phyloP scores from a whole-genome alignment of 2,113 vertebrate genomes.

The Ptychochromis oligacanthus region DNA sequence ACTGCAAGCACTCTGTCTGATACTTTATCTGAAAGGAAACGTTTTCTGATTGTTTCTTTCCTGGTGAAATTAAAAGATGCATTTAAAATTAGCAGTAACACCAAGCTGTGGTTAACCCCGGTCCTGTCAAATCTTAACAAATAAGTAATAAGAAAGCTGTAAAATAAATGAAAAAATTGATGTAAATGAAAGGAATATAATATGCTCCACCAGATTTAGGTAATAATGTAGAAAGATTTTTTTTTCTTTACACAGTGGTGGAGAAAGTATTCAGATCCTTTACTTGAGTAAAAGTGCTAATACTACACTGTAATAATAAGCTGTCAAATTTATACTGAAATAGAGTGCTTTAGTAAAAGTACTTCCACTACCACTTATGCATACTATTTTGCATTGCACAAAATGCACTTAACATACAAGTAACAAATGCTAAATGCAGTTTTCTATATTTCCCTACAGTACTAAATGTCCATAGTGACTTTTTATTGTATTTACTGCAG shows the following conservation, averaged over 20 bases:
- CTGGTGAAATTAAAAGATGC: too few relatives aligned
- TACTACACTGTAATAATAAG: accelerated
- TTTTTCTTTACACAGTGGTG: too few relatives aligned
- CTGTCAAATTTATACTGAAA: neutral
- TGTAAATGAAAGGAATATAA: too few relatives aligned
- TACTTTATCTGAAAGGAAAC: neutral
- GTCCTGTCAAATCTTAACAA: neutral
- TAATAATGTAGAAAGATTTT: too few relatives aligned
- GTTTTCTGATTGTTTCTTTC: neutral
- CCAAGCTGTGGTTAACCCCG: neutral
- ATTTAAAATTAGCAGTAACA: accelerated
- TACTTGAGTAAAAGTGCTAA: neutral
- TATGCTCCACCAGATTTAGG: too few relatives aligned
- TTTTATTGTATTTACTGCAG: neutral
- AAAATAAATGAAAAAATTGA: neutral
- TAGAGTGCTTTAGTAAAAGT: neutral
- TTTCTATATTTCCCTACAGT: neutral
- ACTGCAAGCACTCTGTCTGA: neutral
- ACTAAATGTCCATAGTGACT: neutral
- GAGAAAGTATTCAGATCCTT: neutral
- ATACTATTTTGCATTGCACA: too few relatives aligned
- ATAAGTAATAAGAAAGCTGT: accelerated
- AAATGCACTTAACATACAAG: accelerated
- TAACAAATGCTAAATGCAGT: accelerated
- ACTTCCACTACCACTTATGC: neutral